Conservation (phyloP, 2,797 vertebrate genomes). For the Kryptolebias ocellatus region DNA sequence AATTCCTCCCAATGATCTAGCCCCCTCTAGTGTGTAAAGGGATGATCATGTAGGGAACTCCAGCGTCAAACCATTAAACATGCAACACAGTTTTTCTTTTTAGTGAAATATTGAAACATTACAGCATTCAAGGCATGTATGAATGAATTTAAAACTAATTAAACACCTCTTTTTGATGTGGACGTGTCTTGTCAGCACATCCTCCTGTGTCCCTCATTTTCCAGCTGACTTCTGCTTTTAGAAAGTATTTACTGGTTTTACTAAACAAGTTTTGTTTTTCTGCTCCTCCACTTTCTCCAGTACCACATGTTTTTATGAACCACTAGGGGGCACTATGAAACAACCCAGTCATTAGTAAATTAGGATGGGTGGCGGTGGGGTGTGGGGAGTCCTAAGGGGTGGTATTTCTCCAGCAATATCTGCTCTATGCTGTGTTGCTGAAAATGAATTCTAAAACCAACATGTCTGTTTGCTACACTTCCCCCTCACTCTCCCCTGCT, state of each 20-base stretch:
- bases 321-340: constrained; percentile 80
- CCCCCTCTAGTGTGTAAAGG: constrained; percentile 78
- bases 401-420: constrained; percentile 56
- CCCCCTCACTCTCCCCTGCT: constrained; percentile 30
- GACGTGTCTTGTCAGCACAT: neutral
- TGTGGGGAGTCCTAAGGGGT: constrained; percentile 50
- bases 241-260: constrained; percentile 21
- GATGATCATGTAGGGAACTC: constrained; percentile 53
- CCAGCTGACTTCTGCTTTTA: constrained; percentile 11
- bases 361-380: constrained; percentile 35
- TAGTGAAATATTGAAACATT: constrained; percentile 25
- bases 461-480: constrained; percentile 62
- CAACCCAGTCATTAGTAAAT: constrained; percentile 73
- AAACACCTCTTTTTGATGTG: constrained; percentile 17
- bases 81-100: constrained; percentile 16
- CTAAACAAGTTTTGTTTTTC: constrained; percentile 37
- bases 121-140: constrained; percentile 16
- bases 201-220: neutral
- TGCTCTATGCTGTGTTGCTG: constrained; percentile 64
- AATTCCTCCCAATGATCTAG: constrained; percentile 74
- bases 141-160: neutral
- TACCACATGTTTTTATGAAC: constrained; percentile 14
- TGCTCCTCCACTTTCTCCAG: constrained; percentile 18
- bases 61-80: constrained; percentile 35
- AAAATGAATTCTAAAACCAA: constrained; percentile 73